Evolutionary conservation across 2,113 vertebrate genomes (phyloP).

Genomic region (Ivindomyrus marchei): DNA sequence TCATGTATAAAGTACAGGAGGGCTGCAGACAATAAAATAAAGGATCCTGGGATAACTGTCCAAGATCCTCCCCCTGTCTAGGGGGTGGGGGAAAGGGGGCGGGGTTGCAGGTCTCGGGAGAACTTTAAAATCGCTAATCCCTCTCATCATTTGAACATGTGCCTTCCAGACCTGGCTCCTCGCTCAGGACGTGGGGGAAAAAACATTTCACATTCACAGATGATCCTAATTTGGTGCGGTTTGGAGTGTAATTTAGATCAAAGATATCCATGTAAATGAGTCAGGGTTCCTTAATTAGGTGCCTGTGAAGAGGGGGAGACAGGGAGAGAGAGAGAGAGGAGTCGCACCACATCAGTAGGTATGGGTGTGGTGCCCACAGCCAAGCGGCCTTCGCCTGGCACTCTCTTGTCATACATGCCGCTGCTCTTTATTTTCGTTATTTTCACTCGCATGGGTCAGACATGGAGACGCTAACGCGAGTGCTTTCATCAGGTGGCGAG

Average conservation of each 20-base stretch:
- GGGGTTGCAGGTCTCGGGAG: conserved; percentile 63
- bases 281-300: conserved; percentile 84
- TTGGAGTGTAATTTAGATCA: conserved; percentile 85
- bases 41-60: conserved; percentile 60
- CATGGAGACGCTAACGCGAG: conserved; percentile 76
- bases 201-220: conserved; percentile 74
- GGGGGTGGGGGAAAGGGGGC: conserved; percentile 58
- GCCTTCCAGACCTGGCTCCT: conserved; percentile 69
- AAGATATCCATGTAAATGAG: conserved; percentile 81
- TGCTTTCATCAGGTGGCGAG: conserved; percentile 74
- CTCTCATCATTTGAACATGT: conserved; percentile 78
- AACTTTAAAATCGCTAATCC: conserved; percentile 73
- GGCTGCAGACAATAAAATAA: conserved; percentile 24
- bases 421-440: conserved; percentile 23
- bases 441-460: conserved; percentile 64
- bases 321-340: conserved; percentile 48
- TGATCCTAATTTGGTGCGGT: conserved; percentile 86
- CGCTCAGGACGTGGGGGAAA: conserved; percentile 60
- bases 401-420: conserved; percentile 49
- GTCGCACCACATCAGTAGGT: conserved; percentile 85
- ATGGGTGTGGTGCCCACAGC: conserved; percentile 76
- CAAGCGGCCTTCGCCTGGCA: conserved; percentile 63
- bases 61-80: conserved; percentile 69
- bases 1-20: neutral
- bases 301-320: conserved; percentile 55